Conservation (phyloP, 2,113 vertebrate species). For the Varanus salvator region DNA sequence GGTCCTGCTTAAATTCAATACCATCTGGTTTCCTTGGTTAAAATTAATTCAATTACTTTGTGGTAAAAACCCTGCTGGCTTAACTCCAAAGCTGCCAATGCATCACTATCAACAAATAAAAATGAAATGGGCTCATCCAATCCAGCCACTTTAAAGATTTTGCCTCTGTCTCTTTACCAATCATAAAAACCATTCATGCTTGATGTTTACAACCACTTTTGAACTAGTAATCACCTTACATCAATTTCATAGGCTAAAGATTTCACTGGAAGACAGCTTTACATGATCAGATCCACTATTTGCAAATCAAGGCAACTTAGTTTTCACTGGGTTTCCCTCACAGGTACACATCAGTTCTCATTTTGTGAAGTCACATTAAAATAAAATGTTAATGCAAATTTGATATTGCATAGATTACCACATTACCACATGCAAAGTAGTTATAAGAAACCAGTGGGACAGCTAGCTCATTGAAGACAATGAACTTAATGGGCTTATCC, state of each 20-base stretch:
- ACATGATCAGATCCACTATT: not conserved
- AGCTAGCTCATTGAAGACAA: too few species aligned
- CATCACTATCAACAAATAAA: not conserved
- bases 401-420: not conserved
- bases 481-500: too few species aligned
- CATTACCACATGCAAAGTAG: not conserved
- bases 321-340: not conserved
- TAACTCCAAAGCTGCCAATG: conserved; percentile 1
- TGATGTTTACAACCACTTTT: not conserved
- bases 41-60: conserved; percentile 13
- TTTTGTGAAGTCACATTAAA: not conserved
- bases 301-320: not conserved
- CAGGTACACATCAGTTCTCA: too few species aligned
- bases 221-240: not conserved
- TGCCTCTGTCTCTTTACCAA: not conserved
- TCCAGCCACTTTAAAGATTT: not conserved
- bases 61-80: not conserved
- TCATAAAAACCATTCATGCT: not conserved
- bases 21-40: conserved; percentile 5
- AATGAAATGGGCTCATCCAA: not conserved
- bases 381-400: not conserved
- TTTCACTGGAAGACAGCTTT: not conserved
- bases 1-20: not conserved
- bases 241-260: not conserved
- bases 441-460: not conserved